Conservation (phyloP, 2,113 vertebrate genomes). For the Tragelaphus strepsiceros region DNA sequence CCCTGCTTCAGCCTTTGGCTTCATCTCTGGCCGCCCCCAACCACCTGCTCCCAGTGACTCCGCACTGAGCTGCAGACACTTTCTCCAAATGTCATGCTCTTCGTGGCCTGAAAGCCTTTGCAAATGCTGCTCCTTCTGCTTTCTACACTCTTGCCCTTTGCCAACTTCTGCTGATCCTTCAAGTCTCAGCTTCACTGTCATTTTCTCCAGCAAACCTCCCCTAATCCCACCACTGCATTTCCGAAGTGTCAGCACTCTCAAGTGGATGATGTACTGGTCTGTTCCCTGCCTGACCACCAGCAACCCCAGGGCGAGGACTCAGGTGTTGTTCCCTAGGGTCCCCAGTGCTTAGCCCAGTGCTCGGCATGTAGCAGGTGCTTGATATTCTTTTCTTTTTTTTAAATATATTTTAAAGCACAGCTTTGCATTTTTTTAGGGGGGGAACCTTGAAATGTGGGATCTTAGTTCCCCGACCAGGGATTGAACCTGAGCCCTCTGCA, state of each 20-base stretch:
- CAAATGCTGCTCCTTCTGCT: not conserved
- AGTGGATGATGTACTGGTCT: not conserved
- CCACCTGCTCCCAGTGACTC: not conserved
- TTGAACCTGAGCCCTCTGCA: not conserved
- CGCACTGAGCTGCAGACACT: not conserved
- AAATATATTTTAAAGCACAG: not conserved
- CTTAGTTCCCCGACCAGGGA: not conserved
- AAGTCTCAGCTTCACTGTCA: not conserved
- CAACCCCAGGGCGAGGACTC: not conserved
- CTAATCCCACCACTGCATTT: not conserved
- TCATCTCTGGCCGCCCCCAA: not conserved
- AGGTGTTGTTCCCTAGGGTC: fast-evolving
- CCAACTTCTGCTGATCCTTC: not conserved
- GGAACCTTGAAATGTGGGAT: not conserved
- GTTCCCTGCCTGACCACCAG: not conserved
- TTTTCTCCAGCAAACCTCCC: not conserved
- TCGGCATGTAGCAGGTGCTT: not conserved
- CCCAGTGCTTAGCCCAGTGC: not conserved
- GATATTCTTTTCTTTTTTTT: not conserved
- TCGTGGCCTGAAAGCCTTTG: not conserved
- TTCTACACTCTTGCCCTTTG: not conserved
- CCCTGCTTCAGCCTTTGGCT: not conserved
- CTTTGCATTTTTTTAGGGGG: not conserved
- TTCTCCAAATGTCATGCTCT: not conserved
- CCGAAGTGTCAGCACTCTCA: no score